phyloP scores from a whole-genome alignment of 2,113 vertebrate genomes.

The Nycticebus coucang region DNA sequence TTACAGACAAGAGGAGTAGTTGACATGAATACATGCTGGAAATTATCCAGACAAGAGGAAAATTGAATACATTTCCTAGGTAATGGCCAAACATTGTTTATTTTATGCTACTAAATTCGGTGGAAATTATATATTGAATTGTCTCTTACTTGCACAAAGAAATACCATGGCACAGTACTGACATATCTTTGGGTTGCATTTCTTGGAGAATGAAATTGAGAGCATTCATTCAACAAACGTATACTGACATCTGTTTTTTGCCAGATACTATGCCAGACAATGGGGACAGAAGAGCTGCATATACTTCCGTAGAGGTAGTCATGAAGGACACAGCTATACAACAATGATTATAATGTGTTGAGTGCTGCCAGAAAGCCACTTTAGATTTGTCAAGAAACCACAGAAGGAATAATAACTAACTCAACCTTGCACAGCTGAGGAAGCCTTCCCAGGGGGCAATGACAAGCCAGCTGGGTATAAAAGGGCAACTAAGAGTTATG shows the following conservation, averaged over 20 bases:
- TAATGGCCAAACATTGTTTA: conserved; percentile 64
- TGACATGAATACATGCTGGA: conserved; percentile 73
- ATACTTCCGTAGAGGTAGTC: background rate
- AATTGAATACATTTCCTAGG: conserved; percentile 72
- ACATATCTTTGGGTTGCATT: conserved; percentile 30
- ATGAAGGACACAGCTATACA: background rate
- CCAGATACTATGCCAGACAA: background rate
- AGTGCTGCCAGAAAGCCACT: background rate
- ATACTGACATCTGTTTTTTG: background rate
- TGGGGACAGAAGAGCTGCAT: background rate
- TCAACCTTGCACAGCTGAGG: background rate
- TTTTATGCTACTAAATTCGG: conserved; percentile 58
- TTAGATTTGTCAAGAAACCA: background rate
- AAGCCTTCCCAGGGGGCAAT: background rate
- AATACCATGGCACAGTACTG: background rate
- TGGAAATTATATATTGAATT: conserved; percentile 71
- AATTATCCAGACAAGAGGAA: conserved; percentile 74
- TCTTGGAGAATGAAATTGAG: conserved; percentile 57
- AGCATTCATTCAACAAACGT: conserved; percentile 53
- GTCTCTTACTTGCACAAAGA: conserved; percentile 60
- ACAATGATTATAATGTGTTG: background rate
- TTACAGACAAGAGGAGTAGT: conserved; percentile 67
- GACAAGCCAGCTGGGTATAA: conserved; percentile 43
- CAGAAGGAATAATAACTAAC: background rate
- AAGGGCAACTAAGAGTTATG: background rate